Evolutionary conservation across 2,113 vertebrate species (phyloP), one percentile per base, ranked within the genome.

Genomic region (Macaca mulatta): DNA sequence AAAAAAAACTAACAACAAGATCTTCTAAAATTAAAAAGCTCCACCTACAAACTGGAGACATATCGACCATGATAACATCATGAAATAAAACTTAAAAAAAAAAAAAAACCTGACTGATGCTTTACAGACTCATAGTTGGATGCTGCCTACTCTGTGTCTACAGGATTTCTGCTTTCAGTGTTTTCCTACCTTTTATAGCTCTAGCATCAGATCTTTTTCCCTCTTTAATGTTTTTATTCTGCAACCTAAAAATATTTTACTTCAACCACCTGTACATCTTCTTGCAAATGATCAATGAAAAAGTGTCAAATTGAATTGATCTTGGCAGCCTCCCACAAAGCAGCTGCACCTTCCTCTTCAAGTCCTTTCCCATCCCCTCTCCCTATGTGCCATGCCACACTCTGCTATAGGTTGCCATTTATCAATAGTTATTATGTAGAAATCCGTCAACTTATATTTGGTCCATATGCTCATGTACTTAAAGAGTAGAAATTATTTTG

Each of bases 401-500:
- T 78, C 52, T 89, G 6, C 13, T 14, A 8, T 30, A 64, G 14
- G 3, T 17, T 50, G 17, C 14, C 85, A 17, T 83, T 69, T 81
- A 67, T 64, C 45, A 67, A 3, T 75, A 38, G 48, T 57, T 43
- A 23, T 79, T 89, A 43, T 11, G 5, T 38, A 85, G 11, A 88
- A 48, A 50, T 93, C 5, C 61, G 16, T 81, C 64, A 84, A 61
- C 4, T 52, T 80, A 78, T 17, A 3, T 74, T 93, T 96, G 55
- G 93, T 17, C 20, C 55, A 25, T 77, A 45, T 8, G 5, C n/a
- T 90, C 3, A 50, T 57, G 23, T 82, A 48, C 52, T 79, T 50
- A 97, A 80, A 88, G 12, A 85, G 45, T 13, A 91, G 18, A 95
- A 52, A 79, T 81, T 89, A 79, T 70, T 94, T 93, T 95, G 86